These are phyloP conservation scores for Taxidea taxus DNA, from an alignment of 2,113 vertebrate genomes.

Conservation along the genomic window DNA sequence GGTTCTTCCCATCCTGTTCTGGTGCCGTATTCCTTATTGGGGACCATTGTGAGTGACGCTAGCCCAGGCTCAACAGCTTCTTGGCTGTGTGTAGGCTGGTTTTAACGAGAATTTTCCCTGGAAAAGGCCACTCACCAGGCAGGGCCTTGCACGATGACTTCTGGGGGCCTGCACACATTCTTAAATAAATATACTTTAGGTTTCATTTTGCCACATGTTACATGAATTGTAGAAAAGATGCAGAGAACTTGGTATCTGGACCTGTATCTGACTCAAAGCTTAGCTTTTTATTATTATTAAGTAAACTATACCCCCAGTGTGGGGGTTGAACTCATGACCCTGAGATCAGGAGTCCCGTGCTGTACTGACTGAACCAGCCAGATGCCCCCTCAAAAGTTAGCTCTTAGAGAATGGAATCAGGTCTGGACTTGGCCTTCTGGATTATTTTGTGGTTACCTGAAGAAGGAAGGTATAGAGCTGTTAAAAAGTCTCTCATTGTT, in stretches of 20 bases:
- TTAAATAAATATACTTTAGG: neutral
- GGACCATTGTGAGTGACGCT: neutral
- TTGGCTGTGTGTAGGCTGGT: neutral
- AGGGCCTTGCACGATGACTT: neutral
- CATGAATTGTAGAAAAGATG: neutral
- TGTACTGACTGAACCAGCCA: neutral
- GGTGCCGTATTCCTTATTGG: neutral
- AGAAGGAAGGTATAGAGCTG: neutral
- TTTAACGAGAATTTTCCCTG: neutral
- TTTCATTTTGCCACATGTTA: neutral
- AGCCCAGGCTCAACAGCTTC: neutral
- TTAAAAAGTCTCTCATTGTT: constrained; percentile 4
- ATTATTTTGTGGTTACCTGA: constrained; percentile 15
- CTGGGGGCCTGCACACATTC: neutral
- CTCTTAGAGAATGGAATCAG: neutral
- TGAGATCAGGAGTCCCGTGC: neutral
- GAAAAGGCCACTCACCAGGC: neutral
- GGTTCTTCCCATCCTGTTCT: neutral
- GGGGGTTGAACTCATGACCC: neutral
- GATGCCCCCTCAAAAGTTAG: neutral
- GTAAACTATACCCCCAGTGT: neutral
- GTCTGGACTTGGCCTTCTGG: neutral
- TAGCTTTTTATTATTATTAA: neutral
- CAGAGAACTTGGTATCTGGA: neutral
- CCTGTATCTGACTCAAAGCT: neutral